phyloP scores from a whole-genome alignment of 2,113 vertebrate species.

The Centropus unirufus region DNA sequence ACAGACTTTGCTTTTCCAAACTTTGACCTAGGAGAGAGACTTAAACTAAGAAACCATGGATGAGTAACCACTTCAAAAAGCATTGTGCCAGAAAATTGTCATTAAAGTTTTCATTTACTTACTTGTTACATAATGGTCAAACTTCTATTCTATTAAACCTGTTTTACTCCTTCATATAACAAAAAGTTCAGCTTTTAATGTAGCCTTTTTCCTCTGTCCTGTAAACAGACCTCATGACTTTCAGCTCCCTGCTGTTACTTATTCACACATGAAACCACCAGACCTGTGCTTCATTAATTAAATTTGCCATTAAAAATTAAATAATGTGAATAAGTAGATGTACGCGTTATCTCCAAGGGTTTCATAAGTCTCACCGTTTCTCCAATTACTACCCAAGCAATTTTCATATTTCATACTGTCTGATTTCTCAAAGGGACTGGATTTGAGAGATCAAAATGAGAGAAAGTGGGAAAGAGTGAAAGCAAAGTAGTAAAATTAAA shows the following conservation, averaged over 20 bases:
- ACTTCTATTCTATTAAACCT: slow-evolving; percentile 35
- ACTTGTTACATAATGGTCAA: slow-evolving; percentile 25
- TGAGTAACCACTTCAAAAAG: slow-evolving; percentile 29
- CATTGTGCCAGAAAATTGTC: not conserved
- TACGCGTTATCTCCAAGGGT: slow-evolving; percentile 81
- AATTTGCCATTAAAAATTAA: slow-evolving; percentile 90
- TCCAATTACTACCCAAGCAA: slow-evolving; percentile 81
- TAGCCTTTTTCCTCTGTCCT: slow-evolving; percentile 33
- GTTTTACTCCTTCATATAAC: slow-evolving; percentile 13
- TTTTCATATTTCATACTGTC: slow-evolving; percentile 83
- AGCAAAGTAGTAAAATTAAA: slow-evolving; percentile 36
- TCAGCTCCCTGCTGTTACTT: slow-evolving; percentile 40
- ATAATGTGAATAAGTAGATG: slow-evolving; percentile 82
- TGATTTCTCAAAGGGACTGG: slow-evolving; percentile 81
- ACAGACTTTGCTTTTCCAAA: slow-evolving; percentile 33
- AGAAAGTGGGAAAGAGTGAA: slow-evolving; percentile 39
- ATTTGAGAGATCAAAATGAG: slow-evolving; percentile 75
- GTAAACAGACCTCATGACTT: slow-evolving; percentile 57
- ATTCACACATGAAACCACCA: slow-evolving; percentile 68
- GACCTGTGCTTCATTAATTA: slow-evolving; percentile 83
- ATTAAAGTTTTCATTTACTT: slow-evolving; percentile 32
- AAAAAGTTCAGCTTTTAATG: slow-evolving; percentile 50
- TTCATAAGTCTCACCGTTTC: slow-evolving; percentile 80
- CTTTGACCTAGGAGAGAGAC: slow-evolving; percentile 24
- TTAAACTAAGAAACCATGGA: slow-evolving; percentile 20